phyloP scores from a whole-genome alignment of 2,113 vertebrate genomes.

The Phaetusa simplex region DNA sequence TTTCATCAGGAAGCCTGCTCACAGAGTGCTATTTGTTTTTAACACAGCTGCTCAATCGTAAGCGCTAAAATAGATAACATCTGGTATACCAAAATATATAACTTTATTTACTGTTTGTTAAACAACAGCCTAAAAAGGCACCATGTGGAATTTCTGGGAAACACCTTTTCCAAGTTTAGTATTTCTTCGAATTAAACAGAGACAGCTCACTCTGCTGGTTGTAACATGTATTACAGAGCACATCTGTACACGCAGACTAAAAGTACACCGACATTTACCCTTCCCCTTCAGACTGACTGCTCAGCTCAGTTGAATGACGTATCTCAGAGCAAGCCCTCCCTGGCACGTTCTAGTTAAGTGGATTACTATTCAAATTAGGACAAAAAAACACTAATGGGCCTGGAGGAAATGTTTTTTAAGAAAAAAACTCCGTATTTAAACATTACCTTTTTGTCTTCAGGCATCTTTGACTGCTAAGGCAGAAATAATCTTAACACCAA shows the following conservation, averaged over 20 bases:
- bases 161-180: fast-evolving
- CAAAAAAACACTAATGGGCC: neutral
- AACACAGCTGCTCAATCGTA: neutral
- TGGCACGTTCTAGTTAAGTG: neutral
- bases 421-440: neutral
- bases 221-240: neutral
- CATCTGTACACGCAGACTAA: fast-evolving
- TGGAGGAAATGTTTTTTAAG: neutral
- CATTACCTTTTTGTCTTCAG: neutral
- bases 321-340: neutral
- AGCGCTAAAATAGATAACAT: neutral
- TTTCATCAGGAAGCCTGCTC: neutral
- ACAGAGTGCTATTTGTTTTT: neutral
- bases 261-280: too few relatives aligned
- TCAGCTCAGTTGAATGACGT: neutral
- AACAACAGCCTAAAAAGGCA: neutral
- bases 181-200: neutral
- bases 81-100: neutral
- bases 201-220: conserved; percentile 59
- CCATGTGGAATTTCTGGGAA: neutral
- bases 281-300: neutral
- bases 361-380: neutral
- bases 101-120: neutral
- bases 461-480: neutral
- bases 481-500: neutral